Evolutionary conservation across 2,888 invertebrate genomes (phyloP).

Genomic region (Trichopoda pennipes): DNA sequence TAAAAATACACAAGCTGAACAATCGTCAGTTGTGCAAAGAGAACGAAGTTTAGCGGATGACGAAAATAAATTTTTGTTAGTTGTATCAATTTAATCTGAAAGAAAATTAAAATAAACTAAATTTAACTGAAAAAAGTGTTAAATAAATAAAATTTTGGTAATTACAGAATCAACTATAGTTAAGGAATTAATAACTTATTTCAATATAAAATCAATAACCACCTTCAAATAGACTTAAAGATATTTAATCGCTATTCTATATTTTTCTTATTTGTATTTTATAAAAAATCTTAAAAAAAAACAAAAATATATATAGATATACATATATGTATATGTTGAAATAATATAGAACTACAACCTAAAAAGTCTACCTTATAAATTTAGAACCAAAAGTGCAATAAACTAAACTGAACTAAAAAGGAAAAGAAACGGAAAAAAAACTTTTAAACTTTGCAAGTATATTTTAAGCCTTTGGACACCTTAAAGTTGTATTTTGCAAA

Average conservation of each 20-base stretch:
- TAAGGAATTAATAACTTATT: constrained; percentile 2
- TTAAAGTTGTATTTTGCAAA: constrained; percentile 24
- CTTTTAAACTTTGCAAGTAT: constrained; percentile 29
- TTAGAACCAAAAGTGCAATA: constrained; percentile 62
- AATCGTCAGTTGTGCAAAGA: constrained; percentile 69
- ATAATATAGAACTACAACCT: constrained; percentile 58
- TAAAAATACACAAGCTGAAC: constrained; percentile 60
- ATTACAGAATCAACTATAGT: constrained; percentile 22
- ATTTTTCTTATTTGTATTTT: constrained; percentile 18
- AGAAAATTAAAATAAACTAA: constrained; percentile 33
- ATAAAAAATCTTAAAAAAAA: not conserved
- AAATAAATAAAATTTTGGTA: constrained; percentile 44
- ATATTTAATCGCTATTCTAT: not conserved
- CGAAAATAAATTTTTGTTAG: constrained; percentile 59
- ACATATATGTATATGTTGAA: no score
- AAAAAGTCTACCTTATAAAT: constrained; percentile 45
- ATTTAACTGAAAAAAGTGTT: constrained; percentile 27
- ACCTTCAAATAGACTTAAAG: constrained; percentile 54
- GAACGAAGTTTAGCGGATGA: constrained; percentile 70
- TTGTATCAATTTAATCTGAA: constrained; percentile 37
- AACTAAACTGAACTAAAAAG: constrained; percentile 47
- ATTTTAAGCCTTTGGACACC: constrained; percentile 24
- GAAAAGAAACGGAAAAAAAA: constrained; percentile 4
- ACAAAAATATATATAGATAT: no score
- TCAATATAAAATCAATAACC: constrained; percentile 44